Evolutionary conservation across 2,797 vertebrate genomes (phyloP).

Genomic region (Carcharodon carcharias): DNA sequence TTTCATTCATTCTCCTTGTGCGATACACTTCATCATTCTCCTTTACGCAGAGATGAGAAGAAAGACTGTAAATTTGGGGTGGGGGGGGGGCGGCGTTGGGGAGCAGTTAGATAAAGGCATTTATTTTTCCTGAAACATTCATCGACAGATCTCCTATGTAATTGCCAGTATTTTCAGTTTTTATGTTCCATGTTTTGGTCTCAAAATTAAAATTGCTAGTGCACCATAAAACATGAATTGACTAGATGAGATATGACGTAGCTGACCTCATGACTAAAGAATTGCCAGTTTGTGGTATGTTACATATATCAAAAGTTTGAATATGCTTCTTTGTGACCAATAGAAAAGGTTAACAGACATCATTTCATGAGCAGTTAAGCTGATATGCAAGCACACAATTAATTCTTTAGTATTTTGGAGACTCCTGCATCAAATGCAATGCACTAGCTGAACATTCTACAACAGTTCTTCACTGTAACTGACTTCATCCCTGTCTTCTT

Average conservation of each 20-base stretch:
- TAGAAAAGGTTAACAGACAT: not conserved
- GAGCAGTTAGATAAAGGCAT: not conserved
- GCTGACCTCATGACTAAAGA: not conserved
- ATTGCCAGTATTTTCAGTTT: not conserved
- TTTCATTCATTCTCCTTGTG: not conserved
- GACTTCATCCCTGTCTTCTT: not conserved
- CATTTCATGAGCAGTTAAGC: not conserved
- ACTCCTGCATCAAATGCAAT: not conserved
- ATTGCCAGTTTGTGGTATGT: not conserved
- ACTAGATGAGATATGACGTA: not conserved
- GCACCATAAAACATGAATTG: not conserved
- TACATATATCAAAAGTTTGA: not conserved
- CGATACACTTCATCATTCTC: not conserved
- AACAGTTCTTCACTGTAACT: not conserved
- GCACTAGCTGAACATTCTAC: not conserved
- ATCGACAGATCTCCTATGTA: not conserved
- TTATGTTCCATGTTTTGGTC: not conserved
- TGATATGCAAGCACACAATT: not conserved
- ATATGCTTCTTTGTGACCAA: not conserved
- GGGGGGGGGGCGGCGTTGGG: too few relatives aligned
- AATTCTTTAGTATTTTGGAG: not conserved
- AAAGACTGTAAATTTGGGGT: not conserved
- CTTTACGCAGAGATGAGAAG: not conserved
- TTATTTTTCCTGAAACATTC: not conserved
- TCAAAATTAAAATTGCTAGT: not conserved